Evolutionary conservation across 2,113 vertebrate species (phyloP).

Genomic region (Craseonycteris thonglongyai): DNA sequence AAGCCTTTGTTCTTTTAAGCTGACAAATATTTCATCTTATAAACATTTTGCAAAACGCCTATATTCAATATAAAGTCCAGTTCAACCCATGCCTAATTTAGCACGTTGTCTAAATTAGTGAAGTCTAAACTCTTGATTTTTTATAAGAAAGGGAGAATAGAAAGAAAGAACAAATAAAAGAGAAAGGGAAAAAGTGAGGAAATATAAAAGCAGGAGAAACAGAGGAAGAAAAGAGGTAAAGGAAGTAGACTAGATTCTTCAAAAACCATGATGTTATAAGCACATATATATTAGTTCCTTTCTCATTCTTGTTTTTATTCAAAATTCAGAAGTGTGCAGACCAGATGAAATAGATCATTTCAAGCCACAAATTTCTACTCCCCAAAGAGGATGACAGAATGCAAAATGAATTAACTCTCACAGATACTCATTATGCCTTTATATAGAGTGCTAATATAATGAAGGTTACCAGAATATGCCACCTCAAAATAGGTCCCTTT

Average conservation of each 20-base stretch:
- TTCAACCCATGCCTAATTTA: not conserved
- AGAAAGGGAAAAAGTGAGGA: not conserved
- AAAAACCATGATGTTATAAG: not conserved
- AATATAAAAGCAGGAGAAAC: too few relatives aligned
- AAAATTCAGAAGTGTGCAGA: not conserved
- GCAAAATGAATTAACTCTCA: not conserved
- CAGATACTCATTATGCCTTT: not conserved
- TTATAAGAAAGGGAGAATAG: not conserved
- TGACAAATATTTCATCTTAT: not conserved
- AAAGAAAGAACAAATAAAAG: not conserved
- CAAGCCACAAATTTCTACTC: not conserved
- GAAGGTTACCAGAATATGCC: not conserved
- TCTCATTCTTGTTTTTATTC: not conserved
- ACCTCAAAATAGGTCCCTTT: not conserved
- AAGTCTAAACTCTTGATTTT: not conserved
- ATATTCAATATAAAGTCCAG: not conserved
- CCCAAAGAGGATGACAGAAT: not conserved
- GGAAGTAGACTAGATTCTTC: not conserved
- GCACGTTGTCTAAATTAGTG: not conserved
- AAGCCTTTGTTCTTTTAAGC: not conserved
- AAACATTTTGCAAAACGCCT: not conserved
- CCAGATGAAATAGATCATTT: not conserved
- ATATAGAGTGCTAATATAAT: not conserved
- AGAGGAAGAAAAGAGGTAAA: not conserved
- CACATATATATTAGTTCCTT: not conserved